phyloP scores from a whole-genome alignment of 2,797 vertebrate species.

The Micropoecilia bifurca region DNA sequence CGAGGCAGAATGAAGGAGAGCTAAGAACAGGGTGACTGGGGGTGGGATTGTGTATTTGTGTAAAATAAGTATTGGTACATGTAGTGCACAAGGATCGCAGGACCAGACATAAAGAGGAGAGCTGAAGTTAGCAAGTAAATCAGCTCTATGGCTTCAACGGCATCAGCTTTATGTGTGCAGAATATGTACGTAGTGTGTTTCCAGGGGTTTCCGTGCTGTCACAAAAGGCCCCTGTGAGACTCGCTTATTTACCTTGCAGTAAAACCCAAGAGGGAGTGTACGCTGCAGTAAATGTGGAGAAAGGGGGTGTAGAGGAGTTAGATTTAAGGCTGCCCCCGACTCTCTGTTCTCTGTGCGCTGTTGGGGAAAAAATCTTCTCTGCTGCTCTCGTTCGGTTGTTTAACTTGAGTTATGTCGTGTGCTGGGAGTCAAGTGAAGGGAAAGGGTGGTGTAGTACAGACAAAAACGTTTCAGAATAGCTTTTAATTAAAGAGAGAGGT shows the following conservation, averaged over 20 bases:
- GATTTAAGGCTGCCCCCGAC: slow-evolving; percentile 70
- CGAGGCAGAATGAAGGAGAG: slow-evolving; percentile 49
- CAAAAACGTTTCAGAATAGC: slow-evolving; percentile 67
- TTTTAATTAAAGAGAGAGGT: slow-evolving; percentile 81
- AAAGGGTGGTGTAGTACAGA: slow-evolving; percentile 39
- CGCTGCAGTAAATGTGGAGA: slow-evolving; percentile 74
- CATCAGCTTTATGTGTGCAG: slow-evolving; percentile 61
- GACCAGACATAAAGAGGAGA: slow-evolving; percentile 35
- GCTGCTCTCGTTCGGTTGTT: slow-evolving; percentile 53
- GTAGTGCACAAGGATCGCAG: slow-evolving; percentile 49
- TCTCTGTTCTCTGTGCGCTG: slow-evolving; percentile 67
- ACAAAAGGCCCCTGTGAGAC: slow-evolving; percentile 81
- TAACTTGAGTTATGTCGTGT: slow-evolving; percentile 51
- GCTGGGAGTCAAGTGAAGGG: slow-evolving; percentile 28
- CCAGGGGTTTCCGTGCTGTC: slow-evolving; percentile 79
- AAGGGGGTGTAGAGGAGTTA: slow-evolving; percentile 69
- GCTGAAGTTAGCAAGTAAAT: slow-evolving; percentile 64
- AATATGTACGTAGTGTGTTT: slow-evolving; percentile 59
- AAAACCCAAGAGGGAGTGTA: slow-evolving; percentile 82
- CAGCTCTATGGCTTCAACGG: slow-evolving; percentile 57
- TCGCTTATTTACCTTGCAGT: slow-evolving; percentile 82
- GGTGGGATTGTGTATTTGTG: slow-evolving; percentile 3
- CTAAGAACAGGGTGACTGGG: not conserved
- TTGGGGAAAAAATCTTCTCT: slow-evolving; percentile 65
- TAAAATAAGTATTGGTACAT: slow-evolving; percentile 26